phyloP scores from a whole-genome alignment of 1,140 invertebrate genomes.

The Halyomorpha halys region DNA sequence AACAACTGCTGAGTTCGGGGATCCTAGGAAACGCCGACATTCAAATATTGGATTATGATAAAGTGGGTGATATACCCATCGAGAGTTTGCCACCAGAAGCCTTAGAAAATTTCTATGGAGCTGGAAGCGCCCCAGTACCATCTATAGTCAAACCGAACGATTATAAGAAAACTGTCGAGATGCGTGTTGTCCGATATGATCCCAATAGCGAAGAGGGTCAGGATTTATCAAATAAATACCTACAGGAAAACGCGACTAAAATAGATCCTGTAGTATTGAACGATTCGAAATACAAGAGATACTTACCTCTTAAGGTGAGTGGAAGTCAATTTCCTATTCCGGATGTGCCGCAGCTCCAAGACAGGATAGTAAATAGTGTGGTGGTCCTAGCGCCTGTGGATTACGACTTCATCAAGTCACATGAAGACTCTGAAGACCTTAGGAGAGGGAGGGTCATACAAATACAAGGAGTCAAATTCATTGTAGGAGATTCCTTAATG shows the following conservation, averaged over 20 bases:
- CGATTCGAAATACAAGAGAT: slow-evolving; percentile 63
- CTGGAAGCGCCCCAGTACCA: slow-evolving; percentile 40
- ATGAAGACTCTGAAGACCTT: slow-evolving; percentile 32
- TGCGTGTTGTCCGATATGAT: slow-evolving; percentile 74
- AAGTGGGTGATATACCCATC: slow-evolving; percentile 73
- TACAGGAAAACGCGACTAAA: slow-evolving; percentile 58
- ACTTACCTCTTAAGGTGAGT: slow-evolving; percentile 68
- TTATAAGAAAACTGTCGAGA: slow-evolving; percentile 45
- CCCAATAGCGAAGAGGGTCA: slow-evolving; percentile 59
- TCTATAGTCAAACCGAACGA: slow-evolving; percentile 30
- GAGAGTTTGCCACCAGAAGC: slow-evolving; percentile 76
- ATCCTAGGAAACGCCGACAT: slow-evolving; percentile 78
- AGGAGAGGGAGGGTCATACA: slow-evolving; percentile 36
- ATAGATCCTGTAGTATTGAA: slow-evolving; percentile 62
- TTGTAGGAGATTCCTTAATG: slow-evolving; percentile 58
- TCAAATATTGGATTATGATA: slow-evolving; percentile 73
- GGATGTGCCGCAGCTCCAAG: slow-evolving; percentile 56
- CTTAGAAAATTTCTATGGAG: slow-evolving; percentile 68
- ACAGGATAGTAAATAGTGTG: slow-evolving; percentile 64
- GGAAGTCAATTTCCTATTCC: slow-evolving; percentile 73
- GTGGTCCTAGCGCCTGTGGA: slow-evolving; percentile 71
- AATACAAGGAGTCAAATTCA: slow-evolving; percentile 41
- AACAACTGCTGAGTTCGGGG: slow-evolving; percentile 71
- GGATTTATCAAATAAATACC: slow-evolving; percentile 56
- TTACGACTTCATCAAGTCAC: slow-evolving; percentile 43